Evolutionary conservation across 1,140 invertebrate species (phyloP).

Genomic region (Branchinecta lindahli): DNA sequence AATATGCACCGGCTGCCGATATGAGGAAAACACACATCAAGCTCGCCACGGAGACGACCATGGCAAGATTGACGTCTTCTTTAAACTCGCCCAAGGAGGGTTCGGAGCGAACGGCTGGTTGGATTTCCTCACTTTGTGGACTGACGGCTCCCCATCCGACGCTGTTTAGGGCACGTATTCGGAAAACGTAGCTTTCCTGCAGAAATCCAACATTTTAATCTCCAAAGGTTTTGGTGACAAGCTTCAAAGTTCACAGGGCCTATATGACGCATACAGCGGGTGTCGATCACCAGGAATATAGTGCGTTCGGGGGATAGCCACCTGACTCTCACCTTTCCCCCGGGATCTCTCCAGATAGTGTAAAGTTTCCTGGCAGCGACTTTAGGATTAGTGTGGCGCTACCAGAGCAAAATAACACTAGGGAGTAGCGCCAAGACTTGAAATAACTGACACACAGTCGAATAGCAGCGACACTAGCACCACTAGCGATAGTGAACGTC

Average conservation of each 20-base stretch:
- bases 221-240: background rate
- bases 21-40: slow-evolving; percentile 15
- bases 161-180: slow-evolving; percentile 56
- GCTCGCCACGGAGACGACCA: slow-evolving; percentile 3
- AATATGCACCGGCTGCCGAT: slow-evolving; percentile 11
- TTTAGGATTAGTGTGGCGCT: no score
- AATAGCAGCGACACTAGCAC: no score
- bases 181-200: slow-evolving; percentile 46
- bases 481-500: no score
- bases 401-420: no score
- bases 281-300: slow-evolving; percentile 15
- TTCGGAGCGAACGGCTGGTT: background rate
- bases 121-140: slow-evolving; percentile 33
- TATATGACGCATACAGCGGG: background rate
- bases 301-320: slow-evolving; percentile 11
- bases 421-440: no score
- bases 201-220: slow-evolving; percentile 14
- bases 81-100: slow-evolving; percentile 12
- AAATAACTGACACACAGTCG: no score
- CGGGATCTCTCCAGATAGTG: background rate
- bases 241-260: no score
- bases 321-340: no score
- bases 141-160: slow-evolving; percentile 61
- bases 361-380: background rate
- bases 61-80: background rate